Conservation (phyloP, 2,797 vertebrate genomes). For the Dromococcyx pavoninus region DNA sequence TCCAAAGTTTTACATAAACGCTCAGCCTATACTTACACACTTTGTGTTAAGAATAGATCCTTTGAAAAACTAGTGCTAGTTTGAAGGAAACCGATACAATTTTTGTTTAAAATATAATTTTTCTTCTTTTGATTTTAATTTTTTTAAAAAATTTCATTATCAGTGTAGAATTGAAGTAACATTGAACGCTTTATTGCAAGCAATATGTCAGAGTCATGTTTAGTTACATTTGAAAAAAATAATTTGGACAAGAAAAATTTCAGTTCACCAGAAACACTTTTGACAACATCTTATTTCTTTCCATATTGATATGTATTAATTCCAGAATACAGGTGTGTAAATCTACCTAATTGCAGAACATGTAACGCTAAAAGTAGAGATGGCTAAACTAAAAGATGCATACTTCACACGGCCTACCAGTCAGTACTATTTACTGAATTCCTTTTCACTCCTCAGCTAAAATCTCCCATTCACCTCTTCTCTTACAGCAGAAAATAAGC, state of each 20-base stretch:
- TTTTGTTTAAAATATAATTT: background rate
- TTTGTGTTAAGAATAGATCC: background rate
- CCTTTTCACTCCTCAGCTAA: background rate
- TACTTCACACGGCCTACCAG: background rate
- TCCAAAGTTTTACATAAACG: background rate
- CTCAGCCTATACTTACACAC: background rate
- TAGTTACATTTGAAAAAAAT: background rate
- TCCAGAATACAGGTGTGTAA: background rate
- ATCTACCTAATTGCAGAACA: background rate
- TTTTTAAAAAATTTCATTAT: background rate
- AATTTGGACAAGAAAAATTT: background rate
- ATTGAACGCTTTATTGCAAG: background rate
- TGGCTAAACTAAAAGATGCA: background rate
- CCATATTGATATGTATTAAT: background rate
- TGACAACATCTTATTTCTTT: background rate
- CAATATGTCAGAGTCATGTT: background rate
- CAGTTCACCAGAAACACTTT: background rate
- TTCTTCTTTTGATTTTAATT: background rate
- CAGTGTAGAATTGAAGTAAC: background rate
- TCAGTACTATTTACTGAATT: background rate
- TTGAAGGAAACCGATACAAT: background rate
- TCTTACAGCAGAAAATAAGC: background rate
- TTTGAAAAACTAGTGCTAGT: background rate
- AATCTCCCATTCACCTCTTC: background rate
- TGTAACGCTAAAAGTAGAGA: background rate